Base-by-base conservation (phyloP, 2,888 invertebrate genomes). In the Tridacna crocea region DNA sequence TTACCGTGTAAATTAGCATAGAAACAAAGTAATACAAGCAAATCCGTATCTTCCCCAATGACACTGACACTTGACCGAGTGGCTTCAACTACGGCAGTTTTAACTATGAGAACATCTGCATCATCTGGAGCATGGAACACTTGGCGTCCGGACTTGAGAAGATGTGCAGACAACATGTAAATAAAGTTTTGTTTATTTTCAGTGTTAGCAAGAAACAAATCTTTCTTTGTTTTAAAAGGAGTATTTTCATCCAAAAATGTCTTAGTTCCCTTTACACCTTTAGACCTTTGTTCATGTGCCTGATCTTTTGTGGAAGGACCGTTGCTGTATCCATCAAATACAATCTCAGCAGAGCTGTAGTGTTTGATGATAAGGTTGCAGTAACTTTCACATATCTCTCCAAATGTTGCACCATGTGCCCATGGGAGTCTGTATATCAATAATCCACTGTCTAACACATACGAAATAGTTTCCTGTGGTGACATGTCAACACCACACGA, bases 41-140 rank as follows among this genome's bases (percentile, higher is more conserved):
- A n/a, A n/a, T n/a, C n/a, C n/a, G 90, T 91, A 75, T 92, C 91
- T 76, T 90, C 90, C 19, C 89, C 91, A 27, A 90, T 80, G 2
- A 91, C 70, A 47, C 66, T 75, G 27, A 87, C 84, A 15, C 17
- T 15, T 8, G 17, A 19, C 36, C 24, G 61, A 3, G 13, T 36
- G 19, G 88, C 79, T 58, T 17, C 48, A 8, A 72, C 26, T 12
- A 90, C 27, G 0, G 86, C 88, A 24, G 85, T 90, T 61, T 83
- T n/a, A 4, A 80, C 89, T 72, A 91, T 90, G 0, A 87, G 73
- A n/a, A 84, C 12, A 72, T 91, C 91, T 22, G 90, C 91, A 83
- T 90, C 91, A 13, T 79, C 84, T 13, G 48, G 26, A 17, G 91
- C 88, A 77, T 90, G 87, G 2, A 72, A 36, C 13, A 77, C 66